Evolutionary conservation across 2,888 invertebrate species (phyloP).

Genomic region (Coremacera marginata): DNA sequence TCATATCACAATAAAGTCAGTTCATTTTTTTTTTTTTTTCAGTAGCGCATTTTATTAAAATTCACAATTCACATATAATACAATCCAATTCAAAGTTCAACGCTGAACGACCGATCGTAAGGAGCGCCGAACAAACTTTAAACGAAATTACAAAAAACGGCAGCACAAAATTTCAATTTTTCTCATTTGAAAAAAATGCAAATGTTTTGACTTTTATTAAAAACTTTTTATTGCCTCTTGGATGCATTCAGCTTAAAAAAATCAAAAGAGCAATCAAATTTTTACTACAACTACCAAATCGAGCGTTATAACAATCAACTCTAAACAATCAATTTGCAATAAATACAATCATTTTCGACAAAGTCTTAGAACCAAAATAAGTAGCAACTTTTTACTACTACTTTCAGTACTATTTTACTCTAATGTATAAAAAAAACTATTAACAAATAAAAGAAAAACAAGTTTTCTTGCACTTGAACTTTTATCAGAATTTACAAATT

Average conservation of each 20-base stretch:
- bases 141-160: too few species aligned
- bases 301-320: background rate
- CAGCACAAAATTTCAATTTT: too few species aligned
- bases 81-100: conserved; percentile 39
- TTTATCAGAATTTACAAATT: background rate
- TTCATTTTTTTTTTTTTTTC: conserved; percentile 17
- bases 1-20: conserved; percentile 23
- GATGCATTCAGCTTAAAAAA: background rate
- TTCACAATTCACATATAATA: conserved; percentile 21
- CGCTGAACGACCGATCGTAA: background rate
- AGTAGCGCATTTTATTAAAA: conserved; percentile 32
- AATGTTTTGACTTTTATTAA: too few species aligned
- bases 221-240: background rate
- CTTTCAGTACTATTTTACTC: background rate
- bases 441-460: background rate
- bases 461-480: background rate
- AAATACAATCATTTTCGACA: conserved; percentile 2
- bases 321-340: background rate
- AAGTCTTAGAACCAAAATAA: background rate
- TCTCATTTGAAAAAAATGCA: too few species aligned
- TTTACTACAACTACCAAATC: background rate
- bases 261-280: too few species aligned
- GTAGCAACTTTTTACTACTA: background rate
- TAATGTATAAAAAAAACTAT: background rate
- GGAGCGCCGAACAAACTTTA: background rate